phyloP scores from a whole-genome alignment of 2,797 vertebrate species.

The Pseudotriccus pelzelni region DNA sequence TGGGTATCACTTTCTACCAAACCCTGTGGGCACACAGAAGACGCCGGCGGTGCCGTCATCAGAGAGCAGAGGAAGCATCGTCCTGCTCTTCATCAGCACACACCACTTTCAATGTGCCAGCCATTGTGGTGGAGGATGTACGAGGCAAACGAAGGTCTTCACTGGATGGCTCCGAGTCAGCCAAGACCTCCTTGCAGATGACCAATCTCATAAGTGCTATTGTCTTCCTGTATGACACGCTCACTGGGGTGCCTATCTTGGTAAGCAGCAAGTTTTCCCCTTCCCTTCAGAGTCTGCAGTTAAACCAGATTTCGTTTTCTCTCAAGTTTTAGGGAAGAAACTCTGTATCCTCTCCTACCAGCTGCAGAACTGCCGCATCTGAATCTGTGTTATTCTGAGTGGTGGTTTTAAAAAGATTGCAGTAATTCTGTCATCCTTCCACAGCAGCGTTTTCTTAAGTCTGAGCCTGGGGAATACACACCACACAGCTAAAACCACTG shows the following conservation, averaged over 20 bases:
- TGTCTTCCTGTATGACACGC: conserved; percentile 83
- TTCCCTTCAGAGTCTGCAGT: not conserved
- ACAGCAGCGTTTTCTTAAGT: not conserved
- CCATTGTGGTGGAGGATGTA: conserved; percentile 83
- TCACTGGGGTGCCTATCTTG: conserved; percentile 84
- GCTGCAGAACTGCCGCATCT: not conserved
- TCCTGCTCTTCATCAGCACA: conserved; percentile 72
- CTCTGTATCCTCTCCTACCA: not conserved
- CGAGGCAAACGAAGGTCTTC: conserved; percentile 83
- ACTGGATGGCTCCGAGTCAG: conserved; percentile 81
- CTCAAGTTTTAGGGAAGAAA: not conserved
- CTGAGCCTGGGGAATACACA: not conserved
- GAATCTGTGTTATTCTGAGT: not conserved
- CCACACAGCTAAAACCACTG: not conserved
- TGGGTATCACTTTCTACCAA: conserved; percentile 83
- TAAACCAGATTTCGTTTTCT: not conserved
- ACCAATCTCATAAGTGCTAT: conserved; percentile 84
- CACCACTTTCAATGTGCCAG: conserved; percentile 79
- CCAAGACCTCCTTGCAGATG: conserved; percentile 84
- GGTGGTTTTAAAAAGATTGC: not conserved
- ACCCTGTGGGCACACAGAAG: conserved; percentile 77
- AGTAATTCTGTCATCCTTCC: not conserved
- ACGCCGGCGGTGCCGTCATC: conserved; percentile 65
- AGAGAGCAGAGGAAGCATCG: conserved; percentile 68
- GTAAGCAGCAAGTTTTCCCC: conserved; percentile 68